phyloP scores from a whole-genome alignment of 2,113 vertebrate genomes.

The Pseudopodoces humilis region DNA sequence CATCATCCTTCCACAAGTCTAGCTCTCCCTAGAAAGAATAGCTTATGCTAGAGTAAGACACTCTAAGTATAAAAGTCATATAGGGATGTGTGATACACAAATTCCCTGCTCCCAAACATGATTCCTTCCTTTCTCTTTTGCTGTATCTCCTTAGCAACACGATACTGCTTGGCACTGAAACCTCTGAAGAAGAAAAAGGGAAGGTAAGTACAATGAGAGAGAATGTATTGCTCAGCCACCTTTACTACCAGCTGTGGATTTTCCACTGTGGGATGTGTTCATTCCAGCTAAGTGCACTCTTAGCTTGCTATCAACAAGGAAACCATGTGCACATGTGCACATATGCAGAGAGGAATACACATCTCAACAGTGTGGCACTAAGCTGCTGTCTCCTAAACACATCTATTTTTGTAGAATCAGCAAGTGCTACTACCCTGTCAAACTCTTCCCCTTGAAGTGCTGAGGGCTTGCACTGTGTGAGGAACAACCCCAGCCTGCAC shows the following conservation, averaged over 20 bases:
- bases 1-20: neutral
- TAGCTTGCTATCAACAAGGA: neutral
- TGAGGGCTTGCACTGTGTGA: neutral
- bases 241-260: neutral
- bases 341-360: neutral
- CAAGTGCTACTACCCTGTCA: neutral
- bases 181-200: neutral
- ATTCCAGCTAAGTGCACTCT: neutral
- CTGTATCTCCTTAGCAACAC: conserved; percentile 39
- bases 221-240: neutral
- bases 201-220: neutral
- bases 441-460: neutral
- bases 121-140: neutral
- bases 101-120: neutral
- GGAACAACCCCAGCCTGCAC: neutral
- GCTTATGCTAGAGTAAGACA: neutral
- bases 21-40: neutral
- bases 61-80: neutral
- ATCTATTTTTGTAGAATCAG: neutral
- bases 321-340: accelerated
- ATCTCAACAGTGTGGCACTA: neutral
- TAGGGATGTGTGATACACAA: neutral
- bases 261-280: neutral
- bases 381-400: neutral
- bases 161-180: neutral